Evolutionary conservation across 2,797 vertebrate genomes (phyloP), one percentile per base, ranked within the genome.

Genomic region (Chlorospingus semifuscus): DNA sequence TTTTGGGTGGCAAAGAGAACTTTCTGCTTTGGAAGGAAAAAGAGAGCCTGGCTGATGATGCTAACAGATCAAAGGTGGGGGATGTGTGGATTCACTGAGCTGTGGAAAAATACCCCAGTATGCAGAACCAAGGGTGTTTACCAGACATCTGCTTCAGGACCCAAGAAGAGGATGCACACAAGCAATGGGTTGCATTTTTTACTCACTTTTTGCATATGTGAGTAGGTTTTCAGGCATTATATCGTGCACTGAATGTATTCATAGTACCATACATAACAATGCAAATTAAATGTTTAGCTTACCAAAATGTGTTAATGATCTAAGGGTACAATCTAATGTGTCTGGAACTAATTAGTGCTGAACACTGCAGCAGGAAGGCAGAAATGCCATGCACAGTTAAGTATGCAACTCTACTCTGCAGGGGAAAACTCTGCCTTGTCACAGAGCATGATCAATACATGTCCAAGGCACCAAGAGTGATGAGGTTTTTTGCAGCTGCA

Each of bases 11-110:
- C 7, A 29, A 91, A 68, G 16, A 66, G 81, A 85, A 60, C 39
- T 60, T 94, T 66, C 44, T 64, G 24, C 41, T 80, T 64, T 39
- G 68, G 74, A 94, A 83, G n/a, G 14, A 52, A 63, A 77, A 83
- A 64, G 27, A 44, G 21, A 70, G 39, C 18, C 46, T 74, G 57
- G 12, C 10, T 83, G 68, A 52, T 14, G 1, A 0, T 65, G 36
- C 60, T 66, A n/a, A 49, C 14, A 56, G 24, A 63, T 19, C 2
- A 3, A 64, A 81, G 57, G 26, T 32, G 39, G 57, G n/a, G 39
- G 36, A 41, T 9, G 1, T 8, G 21, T 0, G 1, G 23, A 44
- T 39, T 79, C 23, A 36, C 3, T n/a, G 24, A 37, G 18, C 22
- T 66, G 52, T 68, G 75, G 71, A 76, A 76, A 61, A 52, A 8